These are phyloP conservation scores for Xestia ashworthii DNA, from an alignment of 2,888 invertebrate species.

Conservation along the genomic window DNA sequence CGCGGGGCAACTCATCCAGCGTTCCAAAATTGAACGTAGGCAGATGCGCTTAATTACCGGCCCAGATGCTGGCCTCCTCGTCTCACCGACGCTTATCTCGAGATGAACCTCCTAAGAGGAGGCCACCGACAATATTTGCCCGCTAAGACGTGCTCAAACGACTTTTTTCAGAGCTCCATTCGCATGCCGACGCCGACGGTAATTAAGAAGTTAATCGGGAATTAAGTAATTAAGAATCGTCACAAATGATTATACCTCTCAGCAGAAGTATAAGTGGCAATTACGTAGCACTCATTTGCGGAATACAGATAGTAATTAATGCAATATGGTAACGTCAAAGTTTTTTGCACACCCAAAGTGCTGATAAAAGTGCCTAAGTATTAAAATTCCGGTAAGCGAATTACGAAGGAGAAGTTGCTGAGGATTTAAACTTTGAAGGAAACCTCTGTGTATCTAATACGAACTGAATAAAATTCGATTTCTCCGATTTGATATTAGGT, in stretches of 20 bases:
- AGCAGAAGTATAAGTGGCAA: slow-evolving; percentile 68
- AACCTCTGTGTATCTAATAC: slow-evolving; percentile 34
- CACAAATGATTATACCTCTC: slow-evolving; percentile 71
- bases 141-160: slow-evolving; percentile 80
- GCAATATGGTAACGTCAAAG: slow-evolving; percentile 56
- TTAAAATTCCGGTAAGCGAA: slow-evolving; percentile 15
- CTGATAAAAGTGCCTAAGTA: slow-evolving; percentile 24
- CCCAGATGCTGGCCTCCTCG: slow-evolving; percentile 85
- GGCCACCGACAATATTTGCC: slow-evolving; percentile 81
- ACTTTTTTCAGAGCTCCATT: slow-evolving; percentile 80
- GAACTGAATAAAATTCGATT: slow-evolving; percentile 60
- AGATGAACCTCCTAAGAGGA: slow-evolving; percentile 85
- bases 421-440: slow-evolving; percentile 27
- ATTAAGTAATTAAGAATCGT: slow-evolving; percentile 78
- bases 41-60: slow-evolving; percentile 90
- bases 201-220: slow-evolving; percentile 79
- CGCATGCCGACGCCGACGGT: slow-evolving; percentile 72
- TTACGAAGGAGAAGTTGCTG: slow-evolving; percentile 23
- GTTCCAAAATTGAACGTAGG: slow-evolving; percentile 90
- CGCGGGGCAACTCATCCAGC: slow-evolving; percentile 87
- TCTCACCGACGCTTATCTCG: slow-evolving; percentile 81
- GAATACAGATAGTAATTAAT: slow-evolving; percentile 66
- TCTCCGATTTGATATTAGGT: slow-evolving; percentile 51
- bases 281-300: slow-evolving; percentile 67
- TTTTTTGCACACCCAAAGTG: slow-evolving; percentile 45